Percentiles rank a stretch among this genome's conserved stretches.
phyloP scores from a whole-genome alignment of 1,140 invertebrate species.

The Zaprionus camerounensis region DNA sequence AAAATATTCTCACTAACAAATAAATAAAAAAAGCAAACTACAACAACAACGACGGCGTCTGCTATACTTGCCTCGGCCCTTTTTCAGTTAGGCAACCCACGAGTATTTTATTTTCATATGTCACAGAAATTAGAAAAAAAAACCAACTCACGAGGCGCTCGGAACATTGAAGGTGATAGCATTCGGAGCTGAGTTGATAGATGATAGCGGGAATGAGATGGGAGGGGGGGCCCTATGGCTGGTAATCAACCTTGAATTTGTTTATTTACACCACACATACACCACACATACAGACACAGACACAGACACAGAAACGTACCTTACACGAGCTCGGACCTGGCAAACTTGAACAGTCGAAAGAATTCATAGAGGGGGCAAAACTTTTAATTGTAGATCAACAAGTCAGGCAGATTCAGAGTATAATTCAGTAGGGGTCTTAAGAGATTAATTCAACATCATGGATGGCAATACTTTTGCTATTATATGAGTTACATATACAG shows the following conservation, averaged over 20 bases:
- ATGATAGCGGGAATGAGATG: slow-evolving; percentile 15
- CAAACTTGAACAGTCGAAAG: slow-evolving; percentile 33
- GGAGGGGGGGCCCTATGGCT: slow-evolving; percentile 34
- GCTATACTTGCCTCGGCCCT: slow-evolving; percentile 46
- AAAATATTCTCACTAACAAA: slow-evolving; percentile 51
- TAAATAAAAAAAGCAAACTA: slow-evolving; percentile 65
- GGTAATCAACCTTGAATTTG: slow-evolving; percentile 81
- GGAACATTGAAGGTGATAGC: slow-evolving; percentile 56
- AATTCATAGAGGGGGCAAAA: slow-evolving; percentile 19
- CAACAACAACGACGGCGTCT: slow-evolving; percentile 18
- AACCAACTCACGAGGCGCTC: slow-evolving; percentile 45
- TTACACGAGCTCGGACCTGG: slow-evolving; percentile 31
- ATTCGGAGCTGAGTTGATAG: slow-evolving; percentile 28
- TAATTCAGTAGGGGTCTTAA: neutral
- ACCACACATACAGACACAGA: slow-evolving; percentile 44
- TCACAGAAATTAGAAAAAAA: slow-evolving; percentile 62
- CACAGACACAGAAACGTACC: slow-evolving; percentile 31
- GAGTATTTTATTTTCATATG: slow-evolving; percentile 62
- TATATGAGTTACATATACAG: no score
- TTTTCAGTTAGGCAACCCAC: slow-evolving; percentile 55
- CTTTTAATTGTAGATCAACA: slow-evolving; percentile 20
- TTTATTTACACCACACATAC: slow-evolving; percentile 58
- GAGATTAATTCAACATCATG: neutral
- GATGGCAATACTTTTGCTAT: neutral
- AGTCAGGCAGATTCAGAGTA: neutral